Base-by-base conservation (phyloP, 92 coral and sea anemone species). In the Porites lobata region DNA sequence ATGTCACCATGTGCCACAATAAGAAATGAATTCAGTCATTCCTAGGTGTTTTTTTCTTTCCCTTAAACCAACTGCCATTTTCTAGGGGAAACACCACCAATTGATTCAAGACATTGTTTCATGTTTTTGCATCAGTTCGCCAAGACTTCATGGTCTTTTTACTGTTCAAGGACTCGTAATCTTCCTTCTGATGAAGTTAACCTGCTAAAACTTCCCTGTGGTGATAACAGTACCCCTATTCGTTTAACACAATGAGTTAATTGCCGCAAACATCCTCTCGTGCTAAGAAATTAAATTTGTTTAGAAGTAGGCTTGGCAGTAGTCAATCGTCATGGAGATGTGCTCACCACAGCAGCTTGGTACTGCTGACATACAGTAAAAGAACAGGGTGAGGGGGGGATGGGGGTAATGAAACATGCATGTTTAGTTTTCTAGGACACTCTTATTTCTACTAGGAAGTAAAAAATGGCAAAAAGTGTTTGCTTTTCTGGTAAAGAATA, bases 231-330 rank as follows among this genome's bases (percentile, higher is more conserved):
- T 82, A 69, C 77, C 19, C 67, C 32, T 26, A 29, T 78, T 82
- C 56, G 78, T 69, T 75, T 84, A 72, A 84, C 87, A 84, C 87
- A 84, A 84, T 84, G 87, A 73, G 80, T 62, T 84, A 84, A 84
- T 84, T 84, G 87, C 80, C 54, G 13, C 80, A 73, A 74, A 65
- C 80, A 84, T 79, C 53, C 63, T 62, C 75, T 84, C 80, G 72
- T 74, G 87, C 87, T 64, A 84, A 32, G 80, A 73, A 61, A 62
- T 74, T 84, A 84, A 84, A 59, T 84, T 75, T 61, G 87, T 84
- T 84, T 75, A 61, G 53, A 59, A 84, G 64, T 84, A 14, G 43
- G 24, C 81, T 59, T 80, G 8, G 59, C 43, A 54, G 69, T 72
- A 9, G 52, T 82, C 65, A 74, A 70, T 82, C 57, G 57, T 57